phyloP scores from a whole-genome alignment of 2,113 vertebrate genomes.

The Albula glossodonta region DNA sequence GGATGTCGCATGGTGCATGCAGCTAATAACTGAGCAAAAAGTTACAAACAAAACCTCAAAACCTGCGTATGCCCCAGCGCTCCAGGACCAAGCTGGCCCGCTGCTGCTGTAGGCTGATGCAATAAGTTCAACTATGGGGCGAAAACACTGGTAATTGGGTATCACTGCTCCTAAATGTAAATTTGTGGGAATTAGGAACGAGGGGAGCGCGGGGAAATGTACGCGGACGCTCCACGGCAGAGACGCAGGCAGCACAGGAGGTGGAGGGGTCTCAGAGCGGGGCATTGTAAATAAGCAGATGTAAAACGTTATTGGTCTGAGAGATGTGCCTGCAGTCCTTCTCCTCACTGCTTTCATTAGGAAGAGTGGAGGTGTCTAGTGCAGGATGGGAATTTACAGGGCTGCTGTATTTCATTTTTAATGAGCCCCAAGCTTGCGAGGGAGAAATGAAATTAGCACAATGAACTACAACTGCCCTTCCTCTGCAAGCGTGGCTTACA shows the following conservation, averaged over 20 bases:
- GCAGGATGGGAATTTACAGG: constrained; percentile 40
- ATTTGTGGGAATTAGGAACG: too few relatives aligned
- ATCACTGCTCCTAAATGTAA: too few relatives aligned
- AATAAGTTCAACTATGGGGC: too few relatives aligned
- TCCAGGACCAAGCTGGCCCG: too few relatives aligned
- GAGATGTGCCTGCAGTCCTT: background rate
- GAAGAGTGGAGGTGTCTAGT: constrained; percentile 43
- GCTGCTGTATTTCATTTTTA: constrained; percentile 58
- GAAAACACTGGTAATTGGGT: too few relatives aligned
- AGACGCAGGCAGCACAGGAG: too few relatives aligned
- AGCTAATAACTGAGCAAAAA: too few relatives aligned
- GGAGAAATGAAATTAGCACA: constrained; percentile 47
- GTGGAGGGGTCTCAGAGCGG: background rate
- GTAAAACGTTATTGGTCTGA: constrained; percentile 2
- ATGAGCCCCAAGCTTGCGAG: constrained; percentile 50
- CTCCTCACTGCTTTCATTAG: constrained; percentile 35
- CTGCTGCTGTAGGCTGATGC: too few relatives aligned
- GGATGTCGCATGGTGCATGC: too few relatives aligned
- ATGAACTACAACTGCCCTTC: constrained; percentile 50
- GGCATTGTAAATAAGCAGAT: constrained; percentile 1
- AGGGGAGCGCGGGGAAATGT: too few relatives aligned
- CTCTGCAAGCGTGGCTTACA: background rate
- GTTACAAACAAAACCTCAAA: background rate
- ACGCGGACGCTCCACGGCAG: too few relatives aligned
- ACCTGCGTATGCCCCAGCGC: too few relatives aligned